Conservation (phyloP, 2,888 invertebrate genomes). For the Sphaerophoria rueppellii region DNA sequence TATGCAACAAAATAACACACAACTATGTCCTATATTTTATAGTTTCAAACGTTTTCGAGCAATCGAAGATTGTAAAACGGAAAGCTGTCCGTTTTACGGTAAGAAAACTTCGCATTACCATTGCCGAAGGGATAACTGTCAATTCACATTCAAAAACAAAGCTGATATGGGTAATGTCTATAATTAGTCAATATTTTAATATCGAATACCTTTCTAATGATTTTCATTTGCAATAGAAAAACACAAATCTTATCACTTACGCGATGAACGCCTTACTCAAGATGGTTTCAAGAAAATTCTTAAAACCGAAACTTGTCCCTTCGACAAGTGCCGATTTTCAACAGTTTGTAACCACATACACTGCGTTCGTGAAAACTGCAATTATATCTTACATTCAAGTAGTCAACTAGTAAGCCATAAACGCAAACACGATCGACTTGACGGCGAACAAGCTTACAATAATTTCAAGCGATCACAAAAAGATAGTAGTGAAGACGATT, state of each 20-base stretch:
- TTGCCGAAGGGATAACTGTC: slow-evolving; percentile 94
- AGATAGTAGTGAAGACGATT: slow-evolving; percentile 77
- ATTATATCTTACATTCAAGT: slow-evolving; percentile 97
- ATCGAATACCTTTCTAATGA: neutral
- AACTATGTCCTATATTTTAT: neutral
- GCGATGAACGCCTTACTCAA: slow-evolving; percentile 96
- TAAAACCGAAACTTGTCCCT: slow-evolving; percentile 97
- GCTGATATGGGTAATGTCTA: slow-evolving; percentile 96
- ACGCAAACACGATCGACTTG: slow-evolving; percentile 97
- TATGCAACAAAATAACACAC: neutral
- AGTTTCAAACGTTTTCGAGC: slow-evolving; percentile 96
- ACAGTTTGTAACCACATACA: slow-evolving; percentile 98
- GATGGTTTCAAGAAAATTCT: slow-evolving; percentile 99
- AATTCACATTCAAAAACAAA: slow-evolving; percentile 98
- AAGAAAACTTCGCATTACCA: slow-evolving; percentile 99
- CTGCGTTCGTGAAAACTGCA: slow-evolving; percentile 97
- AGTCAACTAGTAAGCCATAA: slow-evolving; percentile 98
- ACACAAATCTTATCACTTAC: slow-evolving; percentile 99
- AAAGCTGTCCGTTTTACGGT: slow-evolving; percentile 95
- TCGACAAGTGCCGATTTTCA: slow-evolving; percentile 95
- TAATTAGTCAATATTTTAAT: neutral
- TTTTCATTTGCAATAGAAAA: slow-evolving; percentile 87
- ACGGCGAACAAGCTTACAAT: slow-evolving; percentile 87
- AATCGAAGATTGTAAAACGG: slow-evolving; percentile 96
- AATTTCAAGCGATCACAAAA: slow-evolving; percentile 78